Evolutionary conservation across 1,140 invertebrate species (phyloP).

Genomic region (Ctenoplectra terminalis): DNA sequence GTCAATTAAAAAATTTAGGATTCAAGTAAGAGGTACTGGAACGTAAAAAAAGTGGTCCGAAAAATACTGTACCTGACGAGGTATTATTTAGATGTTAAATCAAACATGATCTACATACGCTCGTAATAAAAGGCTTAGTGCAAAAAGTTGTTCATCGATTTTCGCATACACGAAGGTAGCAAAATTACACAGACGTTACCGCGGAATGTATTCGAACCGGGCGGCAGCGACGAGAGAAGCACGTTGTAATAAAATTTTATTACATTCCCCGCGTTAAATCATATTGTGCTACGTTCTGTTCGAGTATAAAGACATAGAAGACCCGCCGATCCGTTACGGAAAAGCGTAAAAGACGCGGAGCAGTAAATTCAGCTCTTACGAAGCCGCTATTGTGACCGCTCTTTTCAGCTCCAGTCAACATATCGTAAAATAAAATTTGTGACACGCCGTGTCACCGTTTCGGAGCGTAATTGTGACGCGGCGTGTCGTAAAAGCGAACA

Average conservation of each 20-base stretch:
- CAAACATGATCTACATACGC: not conserved
- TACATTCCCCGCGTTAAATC: conserved; percentile 12
- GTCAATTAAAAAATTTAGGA: too few species aligned
- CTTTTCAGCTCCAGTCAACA: conserved; percentile 44
- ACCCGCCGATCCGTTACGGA: conserved; percentile 7
- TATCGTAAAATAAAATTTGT: conserved; percentile 69
- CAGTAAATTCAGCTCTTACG: conserved; percentile 58
- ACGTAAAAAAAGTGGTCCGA: too few species aligned
- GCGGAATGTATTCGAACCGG: not conserved
- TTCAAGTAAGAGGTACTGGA: too few species aligned
- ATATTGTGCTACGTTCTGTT: conserved; percentile 11
- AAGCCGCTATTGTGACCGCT: conserved; percentile 37
- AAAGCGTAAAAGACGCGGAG: conserved; percentile 38
- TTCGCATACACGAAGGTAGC: not conserved
- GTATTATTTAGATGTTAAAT: too few species aligned
- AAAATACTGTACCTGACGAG: too few species aligned
- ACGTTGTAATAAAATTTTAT: conserved; percentile 30
- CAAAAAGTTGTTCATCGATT: not conserved
- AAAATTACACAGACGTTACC: not conserved
- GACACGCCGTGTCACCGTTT: conserved; percentile 52
- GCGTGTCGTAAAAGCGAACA: conserved; percentile 46
- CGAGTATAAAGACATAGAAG: not conserved
- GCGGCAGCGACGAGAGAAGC: not conserved
- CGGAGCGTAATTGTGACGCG: conserved; percentile 49
- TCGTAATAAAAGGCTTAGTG: not conserved